These are phyloP conservation scores for Drosophila nasuta DNA, from an alignment of 1,140 invertebrate genomes.

Conservation along the genomic window DNA sequence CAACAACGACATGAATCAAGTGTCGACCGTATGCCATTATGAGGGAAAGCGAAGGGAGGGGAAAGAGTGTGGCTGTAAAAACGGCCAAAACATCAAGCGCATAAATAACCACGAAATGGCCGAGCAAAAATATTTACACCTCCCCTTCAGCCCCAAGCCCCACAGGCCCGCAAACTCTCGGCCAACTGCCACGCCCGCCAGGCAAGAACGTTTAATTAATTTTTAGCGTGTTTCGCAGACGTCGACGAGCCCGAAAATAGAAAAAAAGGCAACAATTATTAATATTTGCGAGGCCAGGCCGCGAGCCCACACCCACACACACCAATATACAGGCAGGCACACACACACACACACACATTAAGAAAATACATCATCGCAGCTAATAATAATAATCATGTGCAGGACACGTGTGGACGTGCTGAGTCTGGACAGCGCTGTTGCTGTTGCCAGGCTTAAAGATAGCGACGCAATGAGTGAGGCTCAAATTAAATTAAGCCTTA, in stretches of 20 bases:
- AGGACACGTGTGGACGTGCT: slow-evolving; percentile 42
- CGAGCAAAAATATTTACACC: slow-evolving; percentile 60
- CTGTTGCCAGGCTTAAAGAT: slow-evolving; percentile 53
- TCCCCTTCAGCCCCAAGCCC: not conserved
- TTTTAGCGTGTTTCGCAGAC: slow-evolving; percentile 78
- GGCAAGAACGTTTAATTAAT: slow-evolving; percentile 77
- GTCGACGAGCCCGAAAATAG: slow-evolving; percentile 40
- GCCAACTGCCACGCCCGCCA: slow-evolving; percentile 12
- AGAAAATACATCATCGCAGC: slow-evolving; percentile 75
- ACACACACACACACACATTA: slow-evolving; percentile 34
- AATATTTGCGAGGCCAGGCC: slow-evolving; percentile 66
- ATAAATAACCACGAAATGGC: slow-evolving; percentile 83
- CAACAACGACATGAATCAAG: slow-evolving; percentile 63
- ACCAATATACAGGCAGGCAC: not conserved
- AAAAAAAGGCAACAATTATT: slow-evolving; percentile 73
- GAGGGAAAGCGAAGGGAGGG: not conserved
- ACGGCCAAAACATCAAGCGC: slow-evolving; percentile 58
- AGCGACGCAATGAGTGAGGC: slow-evolving; percentile 39
- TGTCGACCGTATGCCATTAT: slow-evolving; percentile 45
- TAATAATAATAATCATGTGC: slow-evolving; percentile 81
- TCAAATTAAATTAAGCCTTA: slow-evolving; percentile 81
- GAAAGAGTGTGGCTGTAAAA: slow-evolving; percentile 29
- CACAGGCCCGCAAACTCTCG: not conserved
- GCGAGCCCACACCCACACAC: slow-evolving; percentile 21
- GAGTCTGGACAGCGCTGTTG: slow-evolving; percentile 5